A percentile compares a stretch with the other conserved stretches of the same genome.
Conservation (phyloP, 2,113 vertebrate species). For the Ceratotherium simum region DNA sequence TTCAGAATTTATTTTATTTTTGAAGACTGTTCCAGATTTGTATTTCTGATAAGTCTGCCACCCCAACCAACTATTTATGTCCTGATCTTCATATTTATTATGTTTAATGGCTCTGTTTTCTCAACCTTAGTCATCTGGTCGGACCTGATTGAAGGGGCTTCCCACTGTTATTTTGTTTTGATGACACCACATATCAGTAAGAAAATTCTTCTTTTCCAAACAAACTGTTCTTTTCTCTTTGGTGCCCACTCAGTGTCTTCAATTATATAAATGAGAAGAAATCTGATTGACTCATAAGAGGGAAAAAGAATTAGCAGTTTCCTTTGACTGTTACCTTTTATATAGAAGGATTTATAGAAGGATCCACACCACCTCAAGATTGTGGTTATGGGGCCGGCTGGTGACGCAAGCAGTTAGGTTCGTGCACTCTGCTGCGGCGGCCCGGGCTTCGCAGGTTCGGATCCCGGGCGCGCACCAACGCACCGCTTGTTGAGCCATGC, state of each 20-base stretch:
- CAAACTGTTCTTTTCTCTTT: neutral
- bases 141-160: neutral
- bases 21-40: neutral
- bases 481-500: no score
- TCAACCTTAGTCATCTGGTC: neutral
- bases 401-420: no score
- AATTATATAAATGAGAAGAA: neutral
- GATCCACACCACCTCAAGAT: neutral
- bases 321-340: neutral
- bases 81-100: neutral
- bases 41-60: neutral
- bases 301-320: neutral
- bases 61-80: neutral
- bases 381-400: neutral
- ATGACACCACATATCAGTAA: neutral
- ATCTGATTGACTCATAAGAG: neutral
- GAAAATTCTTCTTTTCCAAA: slow-evolving; percentile 2
- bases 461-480: no score
- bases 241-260: neutral
- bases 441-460: no score
- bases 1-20: slow-evolving; percentile 14
- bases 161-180: neutral
- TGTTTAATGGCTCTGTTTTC: neutral
- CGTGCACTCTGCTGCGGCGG: no score
- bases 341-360: neutral